Evolutionary conservation across 2,113 vertebrate species (phyloP).

Genomic region (Phocoena sinus): DNA sequence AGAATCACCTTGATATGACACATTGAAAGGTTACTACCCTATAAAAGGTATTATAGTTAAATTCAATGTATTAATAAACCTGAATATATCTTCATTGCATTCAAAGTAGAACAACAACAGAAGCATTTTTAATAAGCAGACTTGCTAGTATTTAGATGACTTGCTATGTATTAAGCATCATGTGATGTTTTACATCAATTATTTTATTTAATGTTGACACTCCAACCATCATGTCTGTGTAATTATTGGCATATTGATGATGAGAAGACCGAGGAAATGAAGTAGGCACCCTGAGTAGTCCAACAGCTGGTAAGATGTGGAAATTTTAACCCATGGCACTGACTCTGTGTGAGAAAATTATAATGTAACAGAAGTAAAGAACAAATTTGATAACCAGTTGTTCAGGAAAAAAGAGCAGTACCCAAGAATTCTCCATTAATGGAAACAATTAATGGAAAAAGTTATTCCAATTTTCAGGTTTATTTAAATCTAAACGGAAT

Average conservation of each 20-base stretch:
- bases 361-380: background rate
- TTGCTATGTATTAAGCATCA: background rate
- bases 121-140: background rate
- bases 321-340: background rate
- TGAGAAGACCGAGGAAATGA: background rate
- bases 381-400: background rate
- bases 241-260: conserved; percentile 15
- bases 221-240: background rate
- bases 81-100: background rate
- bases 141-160: background rate
- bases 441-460: background rate
- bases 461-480: background rate
- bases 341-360: background rate
- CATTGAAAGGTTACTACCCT: background rate
- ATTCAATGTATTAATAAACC: background rate
- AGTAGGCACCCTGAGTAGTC: background rate
- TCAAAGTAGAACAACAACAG: conserved; percentile 8
- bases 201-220: background rate
- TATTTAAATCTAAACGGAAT: background rate
- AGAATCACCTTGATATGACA: background rate
- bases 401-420: background rate
- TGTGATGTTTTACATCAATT: background rate
- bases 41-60: background rate
- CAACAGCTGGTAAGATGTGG: background rate
- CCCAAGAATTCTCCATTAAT: background rate